Conservation (phyloP, 37 sponge, comb jelly and placozoan genomes). For the Cladorhizidae sp. region DNA sequence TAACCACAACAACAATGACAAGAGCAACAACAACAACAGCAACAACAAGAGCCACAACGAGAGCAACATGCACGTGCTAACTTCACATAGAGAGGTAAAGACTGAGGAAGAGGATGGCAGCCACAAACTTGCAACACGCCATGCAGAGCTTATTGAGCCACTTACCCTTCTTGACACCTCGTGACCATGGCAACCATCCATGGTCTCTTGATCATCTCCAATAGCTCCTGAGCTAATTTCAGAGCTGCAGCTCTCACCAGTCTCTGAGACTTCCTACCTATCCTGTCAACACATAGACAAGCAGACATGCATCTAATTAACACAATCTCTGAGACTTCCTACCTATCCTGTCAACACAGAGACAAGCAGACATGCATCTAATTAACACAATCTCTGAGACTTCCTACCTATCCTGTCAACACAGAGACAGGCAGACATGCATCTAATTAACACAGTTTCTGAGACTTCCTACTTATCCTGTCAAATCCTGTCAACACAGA, state of each 20-base stretch:
- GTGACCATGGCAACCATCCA: constrained; percentile 65
- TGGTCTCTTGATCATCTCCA: constrained; percentile 72
- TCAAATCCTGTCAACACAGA: too few relatives aligned
- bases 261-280: constrained; percentile 75
- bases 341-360: too few relatives aligned
- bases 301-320: too few relatives aligned
- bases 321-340: too few relatives aligned
- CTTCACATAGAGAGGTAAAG: background rate
- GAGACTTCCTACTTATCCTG: too few relatives aligned
- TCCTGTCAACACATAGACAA: constrained; percentile 44
- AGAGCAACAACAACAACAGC: background rate
- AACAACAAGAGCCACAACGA: background rate
- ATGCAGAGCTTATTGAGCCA: background rate
- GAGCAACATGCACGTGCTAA: background rate
- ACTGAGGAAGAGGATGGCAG: constrained; percentile 4
- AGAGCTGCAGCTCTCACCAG: constrained; percentile 90
- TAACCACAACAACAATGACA: too few relatives aligned
- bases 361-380: too few relatives aligned
- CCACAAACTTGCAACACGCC: background rate
- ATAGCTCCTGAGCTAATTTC: constrained; percentile 75
- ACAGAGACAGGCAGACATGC: too few relatives aligned
- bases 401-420: too few relatives aligned
- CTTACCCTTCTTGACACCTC: constrained; percentile 82
- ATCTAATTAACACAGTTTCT: too few relatives aligned
- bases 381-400: too few relatives aligned